phyloP scores from a whole-genome alignment of 2,797 vertebrate species.

The Rhinophrynus dorsalis region DNA sequence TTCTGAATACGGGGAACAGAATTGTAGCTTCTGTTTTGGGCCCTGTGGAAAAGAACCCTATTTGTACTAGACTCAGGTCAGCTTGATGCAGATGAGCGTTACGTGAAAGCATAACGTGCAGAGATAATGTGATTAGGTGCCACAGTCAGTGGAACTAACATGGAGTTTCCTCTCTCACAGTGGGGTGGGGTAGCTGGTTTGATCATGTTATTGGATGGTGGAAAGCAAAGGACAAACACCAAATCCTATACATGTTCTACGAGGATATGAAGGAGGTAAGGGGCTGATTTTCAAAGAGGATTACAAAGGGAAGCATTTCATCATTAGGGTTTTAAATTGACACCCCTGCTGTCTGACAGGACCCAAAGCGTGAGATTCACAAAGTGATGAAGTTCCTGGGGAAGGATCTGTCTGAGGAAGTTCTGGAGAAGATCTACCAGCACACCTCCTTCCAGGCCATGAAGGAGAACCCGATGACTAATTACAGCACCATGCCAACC shows the following conservation, averaged over 20 bases:
- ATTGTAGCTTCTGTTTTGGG: too few species aligned
- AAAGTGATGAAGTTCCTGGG: slow-evolving; percentile 68
- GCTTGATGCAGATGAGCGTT: too few species aligned
- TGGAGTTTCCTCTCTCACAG: slow-evolving; percentile 6
- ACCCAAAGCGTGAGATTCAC: slow-evolving; percentile 65
- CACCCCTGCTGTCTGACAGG: slow-evolving; percentile 48
- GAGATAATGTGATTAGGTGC: too few species aligned
- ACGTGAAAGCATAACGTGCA: too few species aligned
- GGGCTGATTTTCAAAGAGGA: not conserved
- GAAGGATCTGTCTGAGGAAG: slow-evolving; percentile 56
- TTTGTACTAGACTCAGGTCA: too few species aligned
- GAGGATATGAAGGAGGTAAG: slow-evolving; percentile 44
- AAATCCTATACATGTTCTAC: slow-evolving; percentile 49
- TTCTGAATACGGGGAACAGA: too few species aligned
- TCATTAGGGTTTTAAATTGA: not conserved
- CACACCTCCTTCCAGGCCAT: slow-evolving; percentile 67
- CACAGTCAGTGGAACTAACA: too few species aligned
- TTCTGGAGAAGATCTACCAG: slow-evolving; percentile 60
- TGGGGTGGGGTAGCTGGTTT: slow-evolving; percentile 49
- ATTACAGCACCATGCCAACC: slow-evolving; percentile 59
- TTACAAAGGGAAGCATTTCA: not conserved
- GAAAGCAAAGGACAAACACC: slow-evolving; percentile 36
- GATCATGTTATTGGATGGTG: slow-evolving; percentile 52
- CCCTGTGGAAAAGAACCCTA: too few species aligned
- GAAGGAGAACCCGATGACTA: slow-evolving; percentile 71